These are phyloP conservation scores for Acrobasis consociella DNA, from an alignment of 2,888 invertebrate genomes.

Conservation along the genomic window DNA sequence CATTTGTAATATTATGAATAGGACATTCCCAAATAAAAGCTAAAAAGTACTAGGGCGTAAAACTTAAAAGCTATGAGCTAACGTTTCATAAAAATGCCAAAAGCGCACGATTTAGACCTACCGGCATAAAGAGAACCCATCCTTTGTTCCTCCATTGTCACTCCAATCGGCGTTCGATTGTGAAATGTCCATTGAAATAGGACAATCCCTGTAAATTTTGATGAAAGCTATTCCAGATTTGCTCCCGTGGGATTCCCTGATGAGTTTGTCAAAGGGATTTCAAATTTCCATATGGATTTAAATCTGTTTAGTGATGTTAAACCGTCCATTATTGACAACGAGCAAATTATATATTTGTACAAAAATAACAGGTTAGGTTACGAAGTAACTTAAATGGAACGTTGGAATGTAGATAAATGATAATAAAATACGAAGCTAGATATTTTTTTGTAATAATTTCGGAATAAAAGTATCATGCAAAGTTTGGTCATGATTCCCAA, in stretches of 20 bases:
- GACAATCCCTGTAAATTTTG: constrained; percentile 11
- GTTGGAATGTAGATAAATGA: too few relatives aligned
- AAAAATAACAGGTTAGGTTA: too few relatives aligned
- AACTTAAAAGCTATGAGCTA: background rate
- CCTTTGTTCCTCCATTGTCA: constrained; percentile 14
- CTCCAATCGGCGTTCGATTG: constrained; percentile 1
- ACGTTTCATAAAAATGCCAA: background rate
- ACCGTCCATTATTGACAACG: too few relatives aligned
- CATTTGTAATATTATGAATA: too few relatives aligned
- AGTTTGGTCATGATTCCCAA: too few relatives aligned
- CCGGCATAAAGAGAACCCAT: background rate
- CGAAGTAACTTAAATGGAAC: too few relatives aligned
- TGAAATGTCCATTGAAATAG: constrained; percentile 11
- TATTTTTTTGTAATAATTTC: too few relatives aligned
- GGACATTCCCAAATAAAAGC: too few relatives aligned
- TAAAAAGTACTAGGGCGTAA: background rate
- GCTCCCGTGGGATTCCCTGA: background rate
- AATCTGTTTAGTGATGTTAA: background rate
- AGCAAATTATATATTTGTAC: too few relatives aligned
- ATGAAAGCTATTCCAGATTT: constrained; percentile 8
- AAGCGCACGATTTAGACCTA: background rate
- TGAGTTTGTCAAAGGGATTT: constrained; percentile 3
- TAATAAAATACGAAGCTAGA: too few relatives aligned
- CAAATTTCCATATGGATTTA: background rate
- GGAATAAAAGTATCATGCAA: too few relatives aligned